phyloP scores from a whole-genome alignment of 2,888 invertebrate genomes.

The Malthinus flaveolus region DNA sequence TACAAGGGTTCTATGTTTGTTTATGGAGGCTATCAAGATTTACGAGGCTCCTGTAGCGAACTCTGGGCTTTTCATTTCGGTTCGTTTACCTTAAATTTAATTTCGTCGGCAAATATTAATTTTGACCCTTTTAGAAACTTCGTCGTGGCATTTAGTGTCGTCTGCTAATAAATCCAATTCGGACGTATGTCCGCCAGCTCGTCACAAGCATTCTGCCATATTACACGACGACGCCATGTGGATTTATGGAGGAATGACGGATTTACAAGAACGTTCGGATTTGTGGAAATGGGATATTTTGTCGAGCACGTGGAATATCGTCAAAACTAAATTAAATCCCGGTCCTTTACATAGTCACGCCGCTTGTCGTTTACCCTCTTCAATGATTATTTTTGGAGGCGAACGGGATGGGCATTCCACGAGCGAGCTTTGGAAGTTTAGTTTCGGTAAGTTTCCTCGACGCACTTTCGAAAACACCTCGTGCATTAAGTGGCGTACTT shows the following conservation, averaged over 20 bases:
- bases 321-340: slow-evolving; percentile 67
- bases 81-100: slow-evolving; percentile 49
- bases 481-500: too few species aligned
- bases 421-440: slow-evolving; percentile 82
- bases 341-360: slow-evolving; percentile 77
- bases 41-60: slow-evolving; percentile 81
- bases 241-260: slow-evolving; percentile 88
- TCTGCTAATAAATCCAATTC: slow-evolving; percentile 50
- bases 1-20: slow-evolving; percentile 78
- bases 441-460: slow-evolving; percentile 65
- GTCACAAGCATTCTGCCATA: slow-evolving; percentile 85
- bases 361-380: slow-evolving; percentile 74
- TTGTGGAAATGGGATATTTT: slow-evolving; percentile 81
- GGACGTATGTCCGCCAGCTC: slow-evolving; percentile 64
- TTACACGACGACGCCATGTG: slow-evolving; percentile 79
- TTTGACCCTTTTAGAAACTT: slow-evolving; percentile 64
- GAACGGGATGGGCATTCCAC: slow-evolving; percentile 71
- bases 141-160: slow-evolving; percentile 72
- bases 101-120: background rate
- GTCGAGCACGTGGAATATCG: slow-evolving; percentile 64
- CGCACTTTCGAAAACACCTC: background rate
- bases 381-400: slow-evolving; percentile 80
- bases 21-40: slow-evolving; percentile 86
- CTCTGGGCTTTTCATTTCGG: slow-evolving; percentile 88
- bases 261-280: slow-evolving; percentile 75